These are phyloP conservation scores for Papilio protenor DNA, from an alignment of 2,888 invertebrate species.

Conservation along the genomic window DNA sequence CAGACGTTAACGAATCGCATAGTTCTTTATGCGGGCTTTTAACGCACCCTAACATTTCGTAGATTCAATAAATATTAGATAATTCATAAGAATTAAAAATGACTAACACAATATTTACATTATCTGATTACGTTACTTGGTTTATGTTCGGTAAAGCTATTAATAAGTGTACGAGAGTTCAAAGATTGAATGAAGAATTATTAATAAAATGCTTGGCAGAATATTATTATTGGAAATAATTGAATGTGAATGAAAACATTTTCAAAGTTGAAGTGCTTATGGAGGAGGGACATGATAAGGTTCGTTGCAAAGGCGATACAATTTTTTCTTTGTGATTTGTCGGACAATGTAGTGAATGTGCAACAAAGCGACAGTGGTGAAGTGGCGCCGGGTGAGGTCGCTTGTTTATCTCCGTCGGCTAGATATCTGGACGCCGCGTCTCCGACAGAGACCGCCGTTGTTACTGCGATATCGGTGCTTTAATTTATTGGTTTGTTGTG, in stretches of 20 bases:
- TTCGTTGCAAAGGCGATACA: conserved; percentile 28
- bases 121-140: conserved; percentile 8
- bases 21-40: conserved; percentile 56
- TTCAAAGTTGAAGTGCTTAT: background rate
- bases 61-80: conserved; percentile 52
- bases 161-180: conserved; percentile 11
- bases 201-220: background rate
- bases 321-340: conserved; percentile 40
- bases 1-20: conserved; percentile 70
- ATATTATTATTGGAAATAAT: conserved; percentile 2
- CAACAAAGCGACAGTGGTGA: conserved; percentile 36
- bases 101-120: conserved; percentile 8
- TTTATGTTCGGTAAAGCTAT: conserved; percentile 4
- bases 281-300: conserved; percentile 21
- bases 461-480: conserved; percentile 37
- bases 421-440: conserved; percentile 35
- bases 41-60: conserved; percentile 70
- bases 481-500: conserved; percentile 43
- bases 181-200: conserved; percentile 4
- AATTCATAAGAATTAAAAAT: conserved; percentile 17
- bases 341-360: conserved; percentile 22
- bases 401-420: conserved; percentile 35
- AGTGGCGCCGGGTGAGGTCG: conserved; percentile 20
- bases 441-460: conserved; percentile 32
- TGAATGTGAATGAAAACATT: background rate